Base-by-base conservation (phyloP, 2,888 invertebrate genomes). In the Phlogophora meticulosa region DNA sequence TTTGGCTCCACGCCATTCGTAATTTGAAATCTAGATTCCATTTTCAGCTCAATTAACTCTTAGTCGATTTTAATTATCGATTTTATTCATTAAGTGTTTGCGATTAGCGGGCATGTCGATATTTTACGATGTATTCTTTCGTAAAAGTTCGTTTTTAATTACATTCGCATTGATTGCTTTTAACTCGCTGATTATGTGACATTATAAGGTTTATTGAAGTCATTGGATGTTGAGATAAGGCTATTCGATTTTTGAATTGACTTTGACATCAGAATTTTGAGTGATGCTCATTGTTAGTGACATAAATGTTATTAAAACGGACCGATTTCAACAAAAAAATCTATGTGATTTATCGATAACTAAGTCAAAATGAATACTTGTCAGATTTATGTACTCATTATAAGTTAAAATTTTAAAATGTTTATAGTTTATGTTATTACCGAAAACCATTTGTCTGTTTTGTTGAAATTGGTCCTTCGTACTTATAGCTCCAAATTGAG, bases 21-120 rank as follows among this genome's bases (percentile, higher is more conserved):
- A 83, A 87, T 83, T 86, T 83, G 79, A 85, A 92, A 86, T 83
- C 86, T 85, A 88, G 88, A 91, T 94, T 92, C 92, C 91, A 95
- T 95, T 94, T 94, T 92, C 93, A 93, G 92, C 90, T 93, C 94
- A 93, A 94, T 94, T 94, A 93, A 93, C 90, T 89, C 83, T 84
- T 83, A 88, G 88, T 88, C 91, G 90, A 87, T 92, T 92, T 93
- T 93, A 93, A 94, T 94, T 94, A 93, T 90, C 88, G 91, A 87
- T 91, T 91, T 91, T 90, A 87, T 92, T 94, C 94, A 94, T 95
- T 94, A 94, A 91, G 89, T 93, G 93, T 90, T 90, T 88, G 87
- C 92, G 94, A 94, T 95, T 95, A 93, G 92, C 95, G 88, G 84
- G 88, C 94, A 90, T 95, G 95, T 95, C 91, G 93, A 85, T 87